Conservation (phyloP, 2,888 invertebrate species). For the Corbicula japonica region DNA sequence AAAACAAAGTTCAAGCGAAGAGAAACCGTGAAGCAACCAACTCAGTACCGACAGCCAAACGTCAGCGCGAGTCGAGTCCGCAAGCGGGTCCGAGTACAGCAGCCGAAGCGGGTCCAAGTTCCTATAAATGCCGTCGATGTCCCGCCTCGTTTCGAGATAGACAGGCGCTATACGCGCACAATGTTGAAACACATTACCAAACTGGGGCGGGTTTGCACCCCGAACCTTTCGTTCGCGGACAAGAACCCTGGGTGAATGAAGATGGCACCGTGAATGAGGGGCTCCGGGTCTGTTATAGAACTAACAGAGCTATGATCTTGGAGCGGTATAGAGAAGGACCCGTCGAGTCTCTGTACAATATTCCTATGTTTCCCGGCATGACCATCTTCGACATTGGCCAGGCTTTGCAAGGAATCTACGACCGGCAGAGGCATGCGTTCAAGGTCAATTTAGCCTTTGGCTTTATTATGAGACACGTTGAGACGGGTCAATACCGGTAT, state of each 20-base stretch:
- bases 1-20: constrained; percentile 12
- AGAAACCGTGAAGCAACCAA: neutral
- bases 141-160: constrained; percentile 24
- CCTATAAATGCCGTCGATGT: constrained; percentile 36
- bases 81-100: neutral
- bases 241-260: constrained; percentile 36
- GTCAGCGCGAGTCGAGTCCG: neutral
- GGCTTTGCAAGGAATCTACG: constrained; percentile 30
- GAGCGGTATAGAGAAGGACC: constrained; percentile 27
- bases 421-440: constrained; percentile 46
- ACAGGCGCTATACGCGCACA: constrained; percentile 28
- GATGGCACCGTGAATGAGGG: constrained; percentile 26
- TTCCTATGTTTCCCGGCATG: constrained; percentile 35
- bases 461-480: constrained; percentile 37
- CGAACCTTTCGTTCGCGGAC: constrained; percentile 22
- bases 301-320: constrained; percentile 33
- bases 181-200: constrained; percentile 31
- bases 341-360: constrained; percentile 36
- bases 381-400: constrained; percentile 18
- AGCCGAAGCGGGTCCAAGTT: constrained; percentile 1
- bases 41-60: neutral
- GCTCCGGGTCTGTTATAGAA: constrained; percentile 28
- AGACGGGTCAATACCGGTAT: constrained; percentile 26
- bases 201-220: constrained; percentile 26
- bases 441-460: constrained; percentile 40